phyloP scores from a whole-genome alignment of 1,140 invertebrate species.

The Drosophila nigromelanica region DNA sequence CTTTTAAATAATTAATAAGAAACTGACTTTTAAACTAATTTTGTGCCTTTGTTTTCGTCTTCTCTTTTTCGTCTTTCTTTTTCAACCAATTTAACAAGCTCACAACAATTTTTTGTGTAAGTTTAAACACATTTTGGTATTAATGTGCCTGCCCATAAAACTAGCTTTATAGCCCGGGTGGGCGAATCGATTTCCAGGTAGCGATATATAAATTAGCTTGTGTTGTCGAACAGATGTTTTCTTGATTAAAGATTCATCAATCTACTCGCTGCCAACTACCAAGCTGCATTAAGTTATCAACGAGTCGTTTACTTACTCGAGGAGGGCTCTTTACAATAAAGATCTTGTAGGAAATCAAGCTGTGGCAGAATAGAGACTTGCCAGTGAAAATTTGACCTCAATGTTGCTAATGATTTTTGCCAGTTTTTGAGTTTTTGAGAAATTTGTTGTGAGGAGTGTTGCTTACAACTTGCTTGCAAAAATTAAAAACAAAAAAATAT shows the following conservation, averaged over 20 bases:
- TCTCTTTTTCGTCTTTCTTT: conserved; percentile 27
- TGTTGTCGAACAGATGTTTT: conserved; percentile 36
- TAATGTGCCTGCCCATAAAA: conserved; percentile 33
- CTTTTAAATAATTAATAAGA: neutral
- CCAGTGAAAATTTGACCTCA: conserved; percentile 19
- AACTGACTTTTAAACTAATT: conserved; percentile 6
- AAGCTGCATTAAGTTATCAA: conserved; percentile 34
- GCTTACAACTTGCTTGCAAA: too few species aligned
- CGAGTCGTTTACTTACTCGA: conserved; percentile 20
- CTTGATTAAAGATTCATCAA: conserved; percentile 39
- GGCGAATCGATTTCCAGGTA: conserved; percentile 40
- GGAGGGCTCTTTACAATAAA: conserved; percentile 1
- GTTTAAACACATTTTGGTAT: conserved; percentile 38
- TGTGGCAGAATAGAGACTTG: neutral
- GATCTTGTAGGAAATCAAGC: conserved; percentile 3
- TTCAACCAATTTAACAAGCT: conserved; percentile 9
- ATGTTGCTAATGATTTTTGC: conserved; percentile 24
- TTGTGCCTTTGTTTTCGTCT: conserved; percentile 7
- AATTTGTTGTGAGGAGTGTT: too few species aligned
- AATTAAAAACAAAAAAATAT: too few species aligned
- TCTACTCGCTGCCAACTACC: conserved; percentile 4
- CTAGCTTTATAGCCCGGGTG: conserved; percentile 16
- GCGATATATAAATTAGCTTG: conserved; percentile 29
- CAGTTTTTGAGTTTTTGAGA: neutral
- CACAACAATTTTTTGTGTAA: conserved; percentile 29